Percentiles rank a stretch among this genome's conserved stretches.
Conservation (phyloP, 2,888 invertebrate genomes). For the Pediacus dermestoides region DNA sequence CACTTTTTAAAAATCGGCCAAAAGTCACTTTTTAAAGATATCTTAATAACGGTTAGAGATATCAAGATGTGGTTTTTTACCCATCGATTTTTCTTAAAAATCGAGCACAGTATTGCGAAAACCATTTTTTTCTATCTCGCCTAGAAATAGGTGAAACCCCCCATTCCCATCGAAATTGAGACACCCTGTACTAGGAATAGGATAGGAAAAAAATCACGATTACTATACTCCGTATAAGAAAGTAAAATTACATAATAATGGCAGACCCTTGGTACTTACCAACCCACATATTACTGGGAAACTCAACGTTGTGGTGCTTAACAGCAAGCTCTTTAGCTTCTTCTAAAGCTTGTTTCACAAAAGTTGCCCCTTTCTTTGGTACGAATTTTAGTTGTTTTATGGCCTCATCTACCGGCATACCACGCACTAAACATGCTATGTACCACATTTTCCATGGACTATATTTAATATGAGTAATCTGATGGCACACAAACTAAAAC, state of each 20-base stretch:
- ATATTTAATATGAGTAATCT: conserved; percentile 80
- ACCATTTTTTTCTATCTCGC: too few species aligned
- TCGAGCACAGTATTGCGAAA: too few species aligned
- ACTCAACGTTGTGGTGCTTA: conserved; percentile 88
- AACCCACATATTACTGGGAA: conserved; percentile 91
- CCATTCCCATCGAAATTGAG: too few species aligned
- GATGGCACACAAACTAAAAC: conserved; percentile 83
- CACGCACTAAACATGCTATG: conserved; percentile 79
- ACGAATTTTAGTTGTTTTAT: conserved; percentile 84
- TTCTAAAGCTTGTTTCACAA: conserved; percentile 71
- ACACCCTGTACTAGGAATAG: too few species aligned
- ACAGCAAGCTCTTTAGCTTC: conserved; percentile 90
- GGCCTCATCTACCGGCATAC: conserved; percentile 92
- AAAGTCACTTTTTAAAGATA: too few species aligned
- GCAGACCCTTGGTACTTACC: conserved; percentile 55
- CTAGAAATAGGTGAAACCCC: too few species aligned
- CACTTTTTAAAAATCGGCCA: too few species aligned
- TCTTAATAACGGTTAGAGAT: too few species aligned
- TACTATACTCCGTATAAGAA: too few species aligned
- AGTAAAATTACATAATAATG: too few species aligned
- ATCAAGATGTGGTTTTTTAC: too few species aligned
- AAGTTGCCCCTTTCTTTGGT: conserved; percentile 70
- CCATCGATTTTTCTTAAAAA: too few species aligned
- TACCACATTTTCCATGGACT: conserved; percentile 94
- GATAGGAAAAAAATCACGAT: not conserved